Conservation (phyloP, 2,797 vertebrate species). For the Megaceryle alcyon region DNA sequence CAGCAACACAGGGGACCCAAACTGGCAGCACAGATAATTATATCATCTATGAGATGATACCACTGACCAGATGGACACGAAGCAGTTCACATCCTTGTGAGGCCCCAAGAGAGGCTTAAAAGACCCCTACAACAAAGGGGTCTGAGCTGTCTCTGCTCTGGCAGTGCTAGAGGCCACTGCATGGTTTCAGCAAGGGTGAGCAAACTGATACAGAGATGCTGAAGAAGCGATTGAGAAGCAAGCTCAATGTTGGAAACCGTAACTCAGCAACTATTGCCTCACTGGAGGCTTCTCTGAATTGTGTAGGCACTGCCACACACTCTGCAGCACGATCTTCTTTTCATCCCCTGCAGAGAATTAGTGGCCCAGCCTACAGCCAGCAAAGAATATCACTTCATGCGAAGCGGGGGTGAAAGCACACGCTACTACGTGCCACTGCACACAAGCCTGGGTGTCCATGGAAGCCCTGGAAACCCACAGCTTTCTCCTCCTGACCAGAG, state of each 20-base stretch:
- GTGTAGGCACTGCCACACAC: neutral
- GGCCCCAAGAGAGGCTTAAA: neutral
- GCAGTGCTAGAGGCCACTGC: neutral
- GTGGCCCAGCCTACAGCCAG: neutral
- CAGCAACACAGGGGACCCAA: neutral
- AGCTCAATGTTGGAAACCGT: neutral
- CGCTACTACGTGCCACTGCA: neutral
- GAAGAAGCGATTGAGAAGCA: neutral
- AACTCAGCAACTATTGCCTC: constrained; percentile 10
- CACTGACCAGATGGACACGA: fast-evolving
- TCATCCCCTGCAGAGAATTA: neutral
- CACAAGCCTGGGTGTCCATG: neutral
- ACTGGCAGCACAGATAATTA: neutral
- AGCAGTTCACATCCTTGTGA: neutral
- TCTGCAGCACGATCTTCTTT: neutral
- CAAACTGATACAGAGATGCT: neutral
- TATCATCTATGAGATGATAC: neutral
- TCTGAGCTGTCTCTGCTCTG: neutral
- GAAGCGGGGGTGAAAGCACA: neutral
- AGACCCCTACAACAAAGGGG: neutral
- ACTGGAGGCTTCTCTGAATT: neutral
- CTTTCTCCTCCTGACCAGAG: neutral
- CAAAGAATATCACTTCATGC: fast-evolving
- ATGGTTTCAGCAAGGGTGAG: neutral
- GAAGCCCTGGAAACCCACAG: neutral